Percentiles rank a stretch among this genome's conserved stretches.
These are phyloP conservation scores for Phymatocera aterrima DNA, from an alignment of 2,888 invertebrate genomes.

Conservation along the genomic window DNA sequence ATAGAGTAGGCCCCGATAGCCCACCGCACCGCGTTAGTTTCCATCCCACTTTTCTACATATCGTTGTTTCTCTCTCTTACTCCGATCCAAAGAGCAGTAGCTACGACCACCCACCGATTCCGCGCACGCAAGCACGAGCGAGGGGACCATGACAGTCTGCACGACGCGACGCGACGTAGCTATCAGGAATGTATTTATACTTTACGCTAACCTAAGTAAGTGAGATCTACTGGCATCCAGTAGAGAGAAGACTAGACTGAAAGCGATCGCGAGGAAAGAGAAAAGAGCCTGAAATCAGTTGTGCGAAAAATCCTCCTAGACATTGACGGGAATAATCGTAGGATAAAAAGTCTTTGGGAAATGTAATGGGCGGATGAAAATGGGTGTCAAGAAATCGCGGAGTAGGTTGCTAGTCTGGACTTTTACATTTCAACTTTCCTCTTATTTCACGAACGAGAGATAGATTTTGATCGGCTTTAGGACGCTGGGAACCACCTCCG, in stretches of 20 bases:
- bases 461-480: conserved; percentile 38
- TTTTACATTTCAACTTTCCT: conserved; percentile 30
- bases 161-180: not conserved
- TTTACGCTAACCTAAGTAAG: not conserved
- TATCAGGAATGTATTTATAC: conserved; percentile 24
- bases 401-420: not conserved
- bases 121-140: conserved; percentile 19
- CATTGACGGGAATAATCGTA: conserved; percentile 15
- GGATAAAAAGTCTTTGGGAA: not conserved
- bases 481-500: conserved; percentile 3
- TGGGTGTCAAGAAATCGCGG: not conserved
- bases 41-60: not conserved
- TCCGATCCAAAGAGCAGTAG: not conserved
- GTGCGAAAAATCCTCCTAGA: conserved; percentile 11
- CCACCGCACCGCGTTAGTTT: conserved; percentile 1
- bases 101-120: conserved; percentile 16
- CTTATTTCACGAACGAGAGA: conserved; percentile 25
- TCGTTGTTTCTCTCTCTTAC: not conserved
- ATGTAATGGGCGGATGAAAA: not conserved
- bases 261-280: not conserved
- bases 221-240: not conserved
- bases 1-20: conserved; percentile 38
- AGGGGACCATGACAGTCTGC: not conserved
- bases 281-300: not conserved
- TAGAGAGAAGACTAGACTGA: not conserved